Evolutionary conservation across 2,888 invertebrate genomes (phyloP), one percentile per base, ranked within the genome.

Genomic region (Germaria angustata): DNA sequence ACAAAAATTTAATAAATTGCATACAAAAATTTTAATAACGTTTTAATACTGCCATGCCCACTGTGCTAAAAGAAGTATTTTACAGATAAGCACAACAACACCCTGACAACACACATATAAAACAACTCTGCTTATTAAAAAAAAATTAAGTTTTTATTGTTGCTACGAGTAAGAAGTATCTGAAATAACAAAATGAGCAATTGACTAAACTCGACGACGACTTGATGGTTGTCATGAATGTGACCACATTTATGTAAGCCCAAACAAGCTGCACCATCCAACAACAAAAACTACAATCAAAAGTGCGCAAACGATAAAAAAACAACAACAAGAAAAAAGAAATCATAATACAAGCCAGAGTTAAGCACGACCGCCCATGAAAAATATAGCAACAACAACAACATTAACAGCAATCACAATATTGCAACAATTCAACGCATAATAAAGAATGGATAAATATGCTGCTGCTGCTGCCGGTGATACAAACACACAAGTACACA

Each of bases 161-260:
- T 71, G 44, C 55, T 39, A 17, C 55, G 7, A 17, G 24, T 44
- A 71, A 71, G 36, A 78, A 78, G 69, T 78, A 53, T 78, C 69
- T 36, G 51, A 49, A 72, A 51, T 41, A 73, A 80, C 72, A 61
- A 80, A 80, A 80, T 80, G 79, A 80, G 79, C 79, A 80, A 79
- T 79, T 79, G 72, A 66, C 79, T 79, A 66, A 80, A 80, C 66
- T 73, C 72, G 55, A 65, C 69, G 51, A 73, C 59, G 51, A 73
- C 57, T 73, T 66, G 79, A 80, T 59, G 73, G 79, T 80, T 80
- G 75, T 80, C 75, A 80, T 80, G 76, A 80, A 75, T 80, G 76
- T 80, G 69, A 80, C 76, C 75, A 80, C 80, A 80, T n/a, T n/a
- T n/a, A n/a, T n/a, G n/a, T 63, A 68, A 77, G 63, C 24, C 61